Percentiles rank a stretch among this genome's conserved stretches.
Conservation (phyloP, 2,797 vertebrate species). For the Psittacula derbiana region DNA sequence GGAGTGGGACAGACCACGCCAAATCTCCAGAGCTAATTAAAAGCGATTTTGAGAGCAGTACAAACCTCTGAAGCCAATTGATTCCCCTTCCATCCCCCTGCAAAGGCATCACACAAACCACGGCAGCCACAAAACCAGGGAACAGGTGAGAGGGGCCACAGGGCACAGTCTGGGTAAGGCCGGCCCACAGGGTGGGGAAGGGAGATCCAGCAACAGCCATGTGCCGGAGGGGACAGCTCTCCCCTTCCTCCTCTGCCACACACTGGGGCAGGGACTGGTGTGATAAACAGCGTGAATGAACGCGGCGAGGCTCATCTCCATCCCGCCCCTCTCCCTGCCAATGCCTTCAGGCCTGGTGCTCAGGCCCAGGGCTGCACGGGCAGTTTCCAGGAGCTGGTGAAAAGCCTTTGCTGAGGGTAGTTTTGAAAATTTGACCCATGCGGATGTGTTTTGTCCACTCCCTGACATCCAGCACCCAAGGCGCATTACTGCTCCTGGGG, state of each 20-base stretch:
- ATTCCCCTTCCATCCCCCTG: neutral
- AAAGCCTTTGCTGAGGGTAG: neutral
- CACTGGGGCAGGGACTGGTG: fast-evolving
- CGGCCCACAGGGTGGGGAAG: fast-evolving
- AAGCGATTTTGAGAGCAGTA: neutral
- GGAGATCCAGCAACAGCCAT: fast-evolving
- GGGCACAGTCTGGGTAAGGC: neutral
- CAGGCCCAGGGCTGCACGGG: neutral
- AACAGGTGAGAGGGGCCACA: neutral
- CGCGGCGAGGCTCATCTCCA: fast-evolving
- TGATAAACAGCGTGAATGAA: neutral
- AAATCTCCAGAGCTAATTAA: neutral
- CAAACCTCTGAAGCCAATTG: neutral
- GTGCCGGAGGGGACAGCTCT: fast-evolving
- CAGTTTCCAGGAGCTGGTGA: neutral
- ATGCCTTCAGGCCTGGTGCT: neutral
- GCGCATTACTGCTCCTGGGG: neutral
- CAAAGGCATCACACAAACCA: neutral
- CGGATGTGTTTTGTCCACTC: neutral
- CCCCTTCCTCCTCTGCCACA: neutral
- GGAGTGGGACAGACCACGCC: neutral
- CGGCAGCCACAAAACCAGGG: neutral
- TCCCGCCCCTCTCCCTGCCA: neutral
- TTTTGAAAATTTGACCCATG: neutral
- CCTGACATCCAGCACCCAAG: fast-evolving